phyloP scores from a whole-genome alignment of 2,888 invertebrate species.

The Escarpia spicata region DNA sequence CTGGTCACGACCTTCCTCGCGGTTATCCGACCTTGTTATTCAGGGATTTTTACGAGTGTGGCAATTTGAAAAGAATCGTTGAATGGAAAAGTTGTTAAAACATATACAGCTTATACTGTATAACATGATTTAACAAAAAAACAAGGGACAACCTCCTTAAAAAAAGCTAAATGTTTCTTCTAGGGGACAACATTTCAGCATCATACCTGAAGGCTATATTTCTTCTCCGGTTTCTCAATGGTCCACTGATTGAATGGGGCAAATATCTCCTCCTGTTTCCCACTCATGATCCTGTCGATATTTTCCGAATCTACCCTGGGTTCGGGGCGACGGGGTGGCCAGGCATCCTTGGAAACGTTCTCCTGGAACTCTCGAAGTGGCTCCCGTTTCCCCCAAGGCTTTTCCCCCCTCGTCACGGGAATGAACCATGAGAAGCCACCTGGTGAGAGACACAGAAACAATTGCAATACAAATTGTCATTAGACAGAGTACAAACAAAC shows the following conservation, averaged over 20 bases:
- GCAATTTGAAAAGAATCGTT: too few species aligned
- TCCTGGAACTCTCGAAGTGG: conserved; percentile 17
- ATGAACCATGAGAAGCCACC: conserved; percentile 25
- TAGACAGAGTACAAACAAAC: background rate
- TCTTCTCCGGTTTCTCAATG: conserved; percentile 3
- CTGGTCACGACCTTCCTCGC: too few species aligned
- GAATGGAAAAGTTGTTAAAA: too few species aligned
- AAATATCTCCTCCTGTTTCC: background rate
- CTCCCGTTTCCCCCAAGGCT: conserved; percentile 7
- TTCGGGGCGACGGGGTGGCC: background rate
- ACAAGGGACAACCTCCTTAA: too few species aligned
- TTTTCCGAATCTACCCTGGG: background rate
- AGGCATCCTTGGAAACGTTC: background rate
- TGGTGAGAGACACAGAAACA: background rate
- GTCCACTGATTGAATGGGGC: conserved; percentile 12
- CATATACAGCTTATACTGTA: too few species aligned
- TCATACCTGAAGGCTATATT: background rate
- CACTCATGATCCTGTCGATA: background rate
- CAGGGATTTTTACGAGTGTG: too few species aligned
- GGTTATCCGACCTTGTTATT: too few species aligned
- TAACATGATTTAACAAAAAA: too few species aligned
- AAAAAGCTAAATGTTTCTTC: background rate
- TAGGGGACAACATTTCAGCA: background rate
- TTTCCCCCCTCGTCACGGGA: background rate
- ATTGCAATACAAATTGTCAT: background rate